These are phyloP conservation scores for Heliornis fulica DNA, from an alignment of 2,113 vertebrate species.

Conservation along the genomic window DNA sequence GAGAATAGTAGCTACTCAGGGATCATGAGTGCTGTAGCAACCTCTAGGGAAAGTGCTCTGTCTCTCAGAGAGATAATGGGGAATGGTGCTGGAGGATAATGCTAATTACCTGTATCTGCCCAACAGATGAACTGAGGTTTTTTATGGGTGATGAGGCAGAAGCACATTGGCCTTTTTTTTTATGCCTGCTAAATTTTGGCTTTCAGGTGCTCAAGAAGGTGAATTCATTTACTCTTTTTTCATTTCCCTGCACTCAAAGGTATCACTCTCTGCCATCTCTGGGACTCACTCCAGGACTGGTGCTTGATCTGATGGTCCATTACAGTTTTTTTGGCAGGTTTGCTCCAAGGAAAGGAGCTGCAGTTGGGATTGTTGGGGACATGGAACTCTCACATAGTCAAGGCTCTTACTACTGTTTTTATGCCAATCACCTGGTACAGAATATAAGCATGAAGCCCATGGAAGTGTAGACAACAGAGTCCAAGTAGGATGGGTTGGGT, in stretches of 20 bases:
- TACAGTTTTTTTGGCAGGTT: not conserved
- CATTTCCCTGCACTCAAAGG: not conserved
- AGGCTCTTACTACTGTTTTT: not conserved
- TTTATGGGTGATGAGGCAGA: not conserved
- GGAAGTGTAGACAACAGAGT: not conserved
- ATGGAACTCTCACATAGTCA: not conserved
- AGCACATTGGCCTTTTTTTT: not conserved
- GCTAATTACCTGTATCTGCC: not conserved
- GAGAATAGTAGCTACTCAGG: not conserved
- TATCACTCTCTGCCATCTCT: not conserved
- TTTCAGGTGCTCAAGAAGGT: slow-evolving; percentile 23
- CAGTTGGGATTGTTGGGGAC: not conserved
- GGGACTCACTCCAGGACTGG: not conserved
- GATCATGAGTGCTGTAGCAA: not conserved
- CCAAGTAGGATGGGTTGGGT: not conserved
- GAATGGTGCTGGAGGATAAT: not conserved
- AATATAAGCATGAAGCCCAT: not conserved
- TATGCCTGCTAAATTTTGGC: not conserved
- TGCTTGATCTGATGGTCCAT: not conserved
- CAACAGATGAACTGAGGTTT: not conserved
- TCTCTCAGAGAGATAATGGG: not conserved
- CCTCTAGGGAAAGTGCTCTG: not conserved
- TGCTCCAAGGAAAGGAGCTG: not conserved
- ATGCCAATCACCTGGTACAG: not conserved
- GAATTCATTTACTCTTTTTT: not conserved